phyloP scores from a whole-genome alignment of 1,140 invertebrate species.

The Babylonia areolata region DNA sequence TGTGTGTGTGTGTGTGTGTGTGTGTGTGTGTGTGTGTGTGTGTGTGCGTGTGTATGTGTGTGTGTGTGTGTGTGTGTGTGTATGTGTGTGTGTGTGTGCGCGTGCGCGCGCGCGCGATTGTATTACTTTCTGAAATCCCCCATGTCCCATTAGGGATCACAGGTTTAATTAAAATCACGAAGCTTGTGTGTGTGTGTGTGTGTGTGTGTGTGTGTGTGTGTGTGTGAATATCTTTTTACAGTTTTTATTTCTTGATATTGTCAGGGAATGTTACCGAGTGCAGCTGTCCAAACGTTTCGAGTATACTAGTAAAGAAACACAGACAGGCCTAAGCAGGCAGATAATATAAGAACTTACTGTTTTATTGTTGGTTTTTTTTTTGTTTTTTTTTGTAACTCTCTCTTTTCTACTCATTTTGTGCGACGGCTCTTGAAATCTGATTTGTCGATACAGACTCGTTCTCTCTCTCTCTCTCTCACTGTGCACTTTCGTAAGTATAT shows the following conservation, averaged over 20 bases:
- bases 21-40: not conserved
- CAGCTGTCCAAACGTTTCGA: not conserved
- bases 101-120: not conserved
- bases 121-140: too few relatives aligned
- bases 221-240: not conserved
- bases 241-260: not conserved
- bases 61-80: conserved; percentile 7
- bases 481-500: too few relatives aligned
- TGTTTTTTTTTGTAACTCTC: too few relatives aligned
- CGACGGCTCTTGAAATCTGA: too few relatives aligned
- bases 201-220: conserved; percentile 3
- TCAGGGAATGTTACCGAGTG: too few relatives aligned
- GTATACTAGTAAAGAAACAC: not conserved
- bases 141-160: too few relatives aligned
- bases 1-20: not conserved
- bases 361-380: too few relatives aligned
- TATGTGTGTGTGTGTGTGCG: not conserved
- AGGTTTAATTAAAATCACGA: too few relatives aligned
- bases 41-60: not conserved
- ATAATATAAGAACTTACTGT: not conserved
- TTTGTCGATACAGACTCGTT: too few relatives aligned
- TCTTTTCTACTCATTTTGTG: too few relatives aligned
- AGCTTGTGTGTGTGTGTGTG: conserved; percentile 4
- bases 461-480: too few relatives aligned
- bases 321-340: not conserved